phyloP scores from a whole-genome alignment of 2,113 vertebrate species.

The Penelope pileata region DNA sequence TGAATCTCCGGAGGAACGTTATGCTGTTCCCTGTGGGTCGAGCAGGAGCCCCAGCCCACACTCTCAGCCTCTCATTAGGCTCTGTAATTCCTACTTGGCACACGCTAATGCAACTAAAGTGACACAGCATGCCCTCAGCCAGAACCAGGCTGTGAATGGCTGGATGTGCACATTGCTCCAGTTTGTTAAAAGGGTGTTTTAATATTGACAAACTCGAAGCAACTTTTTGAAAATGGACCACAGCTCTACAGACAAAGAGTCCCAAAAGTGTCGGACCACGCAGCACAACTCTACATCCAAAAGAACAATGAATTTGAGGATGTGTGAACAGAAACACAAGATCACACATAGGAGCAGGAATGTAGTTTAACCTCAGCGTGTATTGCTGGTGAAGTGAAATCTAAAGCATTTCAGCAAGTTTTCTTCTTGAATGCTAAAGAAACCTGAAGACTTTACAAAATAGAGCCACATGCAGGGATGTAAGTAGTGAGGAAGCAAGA shows the following conservation, averaged over 20 bases:
- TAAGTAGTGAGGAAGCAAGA: background rate
- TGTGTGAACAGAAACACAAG: background rate
- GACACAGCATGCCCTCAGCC: background rate
- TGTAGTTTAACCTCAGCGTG: fast-evolving
- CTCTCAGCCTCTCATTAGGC: background rate
- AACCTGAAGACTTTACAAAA: background rate
- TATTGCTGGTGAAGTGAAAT: background rate
- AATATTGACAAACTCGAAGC: background rate
- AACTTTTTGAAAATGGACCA: background rate
- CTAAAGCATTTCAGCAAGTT: background rate
- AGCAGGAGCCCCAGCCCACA: background rate
- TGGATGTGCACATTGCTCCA: background rate
- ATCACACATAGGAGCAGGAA: background rate
- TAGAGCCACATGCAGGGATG: background rate
- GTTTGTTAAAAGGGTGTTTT: background rate
- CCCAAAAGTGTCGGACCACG: background rate
- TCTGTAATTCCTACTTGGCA: background rate
- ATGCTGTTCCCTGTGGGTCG: background rate
- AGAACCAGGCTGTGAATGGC: background rate
- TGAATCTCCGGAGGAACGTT: background rate
- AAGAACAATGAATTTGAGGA: background rate
- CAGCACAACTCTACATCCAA: no score
- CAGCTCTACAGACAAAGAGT: background rate
- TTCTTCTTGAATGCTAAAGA: background rate
- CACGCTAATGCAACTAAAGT: background rate